Percentiles rank a stretch among this genome's conserved stretches.
phyloP scores from a whole-genome alignment of 2,888 invertebrate species.

The Himalopsyche japonica region DNA sequence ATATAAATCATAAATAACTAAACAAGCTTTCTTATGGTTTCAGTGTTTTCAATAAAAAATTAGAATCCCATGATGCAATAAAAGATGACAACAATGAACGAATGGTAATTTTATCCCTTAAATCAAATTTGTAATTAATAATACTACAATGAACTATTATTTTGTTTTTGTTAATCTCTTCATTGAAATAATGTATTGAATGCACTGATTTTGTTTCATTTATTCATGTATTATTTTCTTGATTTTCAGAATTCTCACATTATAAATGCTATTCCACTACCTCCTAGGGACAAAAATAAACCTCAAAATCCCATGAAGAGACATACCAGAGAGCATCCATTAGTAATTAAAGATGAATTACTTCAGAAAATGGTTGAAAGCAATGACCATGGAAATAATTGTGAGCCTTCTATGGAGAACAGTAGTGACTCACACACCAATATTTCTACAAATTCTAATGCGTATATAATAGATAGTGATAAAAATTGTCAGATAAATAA shows the following conservation, averaged over 20 bases:
- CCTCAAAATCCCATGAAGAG: constrained; percentile 65
- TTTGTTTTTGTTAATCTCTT: too few species aligned
- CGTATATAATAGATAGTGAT: background rate
- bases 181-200: too few species aligned
- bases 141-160: too few species aligned
- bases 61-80: constrained; percentile 18
- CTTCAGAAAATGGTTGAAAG: background rate
- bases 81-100: constrained; percentile 20
- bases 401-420: background rate
- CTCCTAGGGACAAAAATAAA: constrained; percentile 73
- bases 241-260: constrained; percentile 11
- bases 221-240: background rate
- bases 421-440: background rate
- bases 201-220: background rate
- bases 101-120: constrained; percentile 13
- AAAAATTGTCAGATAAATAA: too few species aligned
- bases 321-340: constrained; percentile 80
- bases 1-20: too few species aligned
- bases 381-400: background rate
- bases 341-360: constrained; percentile 67
- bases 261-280: constrained; percentile 74
- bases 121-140: too few species aligned
- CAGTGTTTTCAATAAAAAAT: constrained; percentile 36
- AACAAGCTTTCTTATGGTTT: background rate
- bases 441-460: background rate